A percentile compares a stretch with the other conserved stretches of the same genome.
These are phyloP conservation scores for Melanotaenia duboulayi DNA, from an alignment of 2,113 vertebrate species.

Conservation along the genomic window DNA sequence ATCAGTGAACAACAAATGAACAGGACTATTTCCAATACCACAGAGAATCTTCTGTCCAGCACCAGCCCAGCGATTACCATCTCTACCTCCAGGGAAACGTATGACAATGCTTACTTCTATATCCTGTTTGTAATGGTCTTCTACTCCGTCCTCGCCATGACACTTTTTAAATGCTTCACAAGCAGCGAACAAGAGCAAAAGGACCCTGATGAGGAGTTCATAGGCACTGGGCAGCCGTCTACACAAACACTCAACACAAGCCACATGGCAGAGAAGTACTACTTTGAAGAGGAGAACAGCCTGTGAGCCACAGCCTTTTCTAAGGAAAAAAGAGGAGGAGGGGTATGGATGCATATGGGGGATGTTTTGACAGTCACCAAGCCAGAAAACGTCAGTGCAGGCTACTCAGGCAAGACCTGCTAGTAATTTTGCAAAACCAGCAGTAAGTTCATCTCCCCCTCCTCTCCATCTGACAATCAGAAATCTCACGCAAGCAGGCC, in stretches of 20 bases:
- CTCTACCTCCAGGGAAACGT: slow-evolving; percentile 76
- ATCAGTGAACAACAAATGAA: slow-evolving; percentile 28
- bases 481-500: slow-evolving; percentile 60
- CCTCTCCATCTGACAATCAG: slow-evolving; percentile 74
- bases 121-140: slow-evolving; percentile 92
- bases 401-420: slow-evolving; percentile 73
- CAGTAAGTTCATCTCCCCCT: slow-evolving; percentile 41
- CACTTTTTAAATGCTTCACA: slow-evolving; percentile 88
- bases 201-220: slow-evolving; percentile 88
- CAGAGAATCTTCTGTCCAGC: slow-evolving; percentile 22
- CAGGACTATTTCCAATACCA: slow-evolving; percentile 21
- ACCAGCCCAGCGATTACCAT: not conserved
- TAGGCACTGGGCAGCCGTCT: slow-evolving; percentile 63
- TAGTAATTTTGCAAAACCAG: slow-evolving; percentile 74
- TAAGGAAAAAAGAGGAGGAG: slow-evolving; percentile 50
- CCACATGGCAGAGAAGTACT: slow-evolving; percentile 81
- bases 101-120: slow-evolving; percentile 92
- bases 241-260: slow-evolving; percentile 82
- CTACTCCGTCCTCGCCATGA: slow-evolving; percentile 89
- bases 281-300: slow-evolving; percentile 91
- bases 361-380: slow-evolving; percentile 79
- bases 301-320: slow-evolving; percentile 76
- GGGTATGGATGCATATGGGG: slow-evolving; percentile 39
- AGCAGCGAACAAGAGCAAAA: slow-evolving; percentile 85
- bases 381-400: slow-evolving; percentile 71